phyloP scores from a whole-genome alignment of 2,888 invertebrate species.

The Entomobrya proxima region DNA sequence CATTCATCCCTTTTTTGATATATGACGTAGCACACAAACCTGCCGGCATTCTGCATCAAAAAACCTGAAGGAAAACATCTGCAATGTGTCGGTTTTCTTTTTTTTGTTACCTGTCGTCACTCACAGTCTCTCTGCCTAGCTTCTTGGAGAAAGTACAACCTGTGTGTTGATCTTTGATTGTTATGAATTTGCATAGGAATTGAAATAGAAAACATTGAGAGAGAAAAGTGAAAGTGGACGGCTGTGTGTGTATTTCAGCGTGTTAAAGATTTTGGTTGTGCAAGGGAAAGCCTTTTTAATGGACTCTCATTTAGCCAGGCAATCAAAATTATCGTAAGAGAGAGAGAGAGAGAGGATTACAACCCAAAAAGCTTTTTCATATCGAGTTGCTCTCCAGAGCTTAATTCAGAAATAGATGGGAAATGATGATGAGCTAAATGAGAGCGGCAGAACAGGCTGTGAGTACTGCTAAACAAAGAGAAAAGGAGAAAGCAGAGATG shows the following conservation, averaged over 20 bases:
- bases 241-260: not conserved
- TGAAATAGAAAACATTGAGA: not conserved
- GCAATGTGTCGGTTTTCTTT: too few species aligned
- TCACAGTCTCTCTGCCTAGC: too few species aligned
- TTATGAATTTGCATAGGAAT: constrained; percentile 16
- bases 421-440: not conserved
- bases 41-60: not conserved
- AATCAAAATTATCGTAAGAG: constrained; percentile 28
- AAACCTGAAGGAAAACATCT: not conserved
- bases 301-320: not conserved
- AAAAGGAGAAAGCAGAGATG: not conserved
- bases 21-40: not conserved
- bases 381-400: constrained; percentile 1
- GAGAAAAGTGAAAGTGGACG: not conserved
- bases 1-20: not conserved
- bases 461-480: too few species aligned
- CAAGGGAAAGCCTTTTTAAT: constrained; percentile 9
- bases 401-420: not conserved
- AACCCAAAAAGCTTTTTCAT: not conserved
- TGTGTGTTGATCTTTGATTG: not conserved
- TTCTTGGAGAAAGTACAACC: not conserved
- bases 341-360: too few species aligned
- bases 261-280: not conserved
- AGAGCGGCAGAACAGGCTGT: too few species aligned
- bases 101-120: not conserved